These are phyloP conservation scores for Lucinisca nassula DNA, from an alignment of 2,888 invertebrate species.

Conservation along the genomic window DNA sequence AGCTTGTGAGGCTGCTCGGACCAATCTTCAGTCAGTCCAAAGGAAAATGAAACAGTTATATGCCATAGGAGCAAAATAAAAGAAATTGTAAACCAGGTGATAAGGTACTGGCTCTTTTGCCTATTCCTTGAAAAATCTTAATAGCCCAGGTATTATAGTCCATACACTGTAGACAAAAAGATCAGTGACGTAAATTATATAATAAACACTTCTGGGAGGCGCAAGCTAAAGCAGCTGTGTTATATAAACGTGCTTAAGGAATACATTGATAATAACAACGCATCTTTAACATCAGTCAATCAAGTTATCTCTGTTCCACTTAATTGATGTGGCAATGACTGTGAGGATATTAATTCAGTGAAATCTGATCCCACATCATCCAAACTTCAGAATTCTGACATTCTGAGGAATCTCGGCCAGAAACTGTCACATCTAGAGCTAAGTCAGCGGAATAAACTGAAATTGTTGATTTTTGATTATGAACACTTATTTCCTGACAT, in stretches of 20 bases:
- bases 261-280: too few relatives aligned
- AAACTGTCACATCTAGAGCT: constrained; percentile 38
- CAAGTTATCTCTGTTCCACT: too few relatives aligned
- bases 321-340: too few relatives aligned
- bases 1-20: constrained; percentile 38
- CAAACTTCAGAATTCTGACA: constrained; percentile 50
- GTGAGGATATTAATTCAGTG: not conserved
- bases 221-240: constrained; percentile 35
- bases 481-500: constrained; percentile 62
- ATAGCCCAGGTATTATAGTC: constrained; percentile 60
- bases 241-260: too few relatives aligned
- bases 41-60: constrained; percentile 64
- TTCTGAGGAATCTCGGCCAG: constrained; percentile 36
- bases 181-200: constrained; percentile 52
- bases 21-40: constrained; percentile 52
- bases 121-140: constrained; percentile 51
- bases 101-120: constrained; percentile 64
- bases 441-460: constrained; percentile 24
- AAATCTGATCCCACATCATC: constrained; percentile 10
- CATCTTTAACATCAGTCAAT: too few relatives aligned
- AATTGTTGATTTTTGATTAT: constrained; percentile 49
- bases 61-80: constrained; percentile 38
- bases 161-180: constrained; percentile 49
- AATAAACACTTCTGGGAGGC: constrained; percentile 58
- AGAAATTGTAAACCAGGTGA: constrained; percentile 68